phyloP scores from a whole-genome alignment of 2,797 vertebrate genomes.

The Champsocephalus gunnari region DNA sequence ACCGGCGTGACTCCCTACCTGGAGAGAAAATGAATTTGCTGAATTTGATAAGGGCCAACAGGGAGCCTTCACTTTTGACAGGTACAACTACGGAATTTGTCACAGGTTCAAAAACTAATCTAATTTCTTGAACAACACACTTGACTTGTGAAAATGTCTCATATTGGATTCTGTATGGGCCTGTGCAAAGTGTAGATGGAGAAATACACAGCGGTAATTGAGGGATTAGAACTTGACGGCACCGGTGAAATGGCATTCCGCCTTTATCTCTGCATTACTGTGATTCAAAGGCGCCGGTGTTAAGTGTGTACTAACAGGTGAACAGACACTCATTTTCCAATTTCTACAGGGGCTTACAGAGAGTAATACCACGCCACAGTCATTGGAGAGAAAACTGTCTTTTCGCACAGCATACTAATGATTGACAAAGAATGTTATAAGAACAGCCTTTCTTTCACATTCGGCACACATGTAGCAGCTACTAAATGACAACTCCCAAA shows the following conservation, averaged over 20 bases:
- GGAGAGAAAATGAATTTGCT: constrained; percentile 83
- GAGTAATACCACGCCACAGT: constrained; percentile 35
- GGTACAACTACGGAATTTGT: constrained; percentile 86
- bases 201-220: constrained; percentile 81
- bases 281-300: constrained; percentile 64
- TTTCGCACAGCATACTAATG: constrained; percentile 34
- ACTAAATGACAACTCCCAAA: constrained; percentile 25
- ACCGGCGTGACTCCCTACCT: constrained; percentile 79
- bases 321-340: constrained; percentile 58
- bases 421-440: constrained; percentile 18
- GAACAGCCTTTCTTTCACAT: neutral
- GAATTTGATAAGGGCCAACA: constrained; percentile 87
- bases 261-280: constrained; percentile 73
- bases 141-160: constrained; percentile 82
- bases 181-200: constrained; percentile 68
- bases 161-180: constrained; percentile 81
- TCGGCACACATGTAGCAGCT: constrained; percentile 15
- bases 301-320: constrained; percentile 69
- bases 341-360: constrained; percentile 54
- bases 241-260: constrained; percentile 69
- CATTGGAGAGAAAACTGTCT: constrained; percentile 31
- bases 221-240: constrained; percentile 81
- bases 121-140: constrained; percentile 82
- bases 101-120: constrained; percentile 86
- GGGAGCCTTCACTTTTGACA: constrained; percentile 87